A percentile compares a stretch with the other conserved stretches of the same genome.
These are phyloP conservation scores for Meganola albula DNA, from an alignment of 2,888 invertebrate genomes.

Conservation along the genomic window DNA sequence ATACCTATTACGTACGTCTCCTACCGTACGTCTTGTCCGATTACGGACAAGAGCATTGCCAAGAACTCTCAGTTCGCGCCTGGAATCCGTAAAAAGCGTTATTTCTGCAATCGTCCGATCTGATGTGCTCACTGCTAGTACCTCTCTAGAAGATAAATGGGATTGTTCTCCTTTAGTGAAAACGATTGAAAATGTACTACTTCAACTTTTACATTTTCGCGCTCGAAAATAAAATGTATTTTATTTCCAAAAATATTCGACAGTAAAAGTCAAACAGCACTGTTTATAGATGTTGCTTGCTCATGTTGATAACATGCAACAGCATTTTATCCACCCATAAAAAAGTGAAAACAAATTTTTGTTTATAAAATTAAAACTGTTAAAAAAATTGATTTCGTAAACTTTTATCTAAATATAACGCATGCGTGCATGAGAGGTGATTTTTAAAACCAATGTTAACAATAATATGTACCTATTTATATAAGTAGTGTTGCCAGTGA, in stretches of 20 bases:
- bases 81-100: conserved; percentile 49
- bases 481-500: no score
- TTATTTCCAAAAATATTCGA: conserved; percentile 2
- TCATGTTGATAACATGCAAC: no score
- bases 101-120: conserved; percentile 50
- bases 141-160: conserved; percentile 58
- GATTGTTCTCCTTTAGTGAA: conserved; percentile 49
- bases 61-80: conserved; percentile 32
- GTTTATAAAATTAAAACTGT: no score
- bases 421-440: no score
- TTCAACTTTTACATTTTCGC: conserved; percentile 31
- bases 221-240: conserved; percentile 14
- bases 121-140: conserved; percentile 49
- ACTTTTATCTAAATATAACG: no score
- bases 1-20: conserved; percentile 6
- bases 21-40: conserved; percentile 21
- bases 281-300: no score
- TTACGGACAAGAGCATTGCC: conserved; percentile 27
- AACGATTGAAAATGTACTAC: conserved; percentile 45
- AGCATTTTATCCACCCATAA: no score
- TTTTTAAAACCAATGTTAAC: no score
- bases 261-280: not conserved
- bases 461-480: no score
- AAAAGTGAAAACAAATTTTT: no score
- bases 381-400: no score